phyloP scores from a whole-genome alignment of 2,888 invertebrate species.

The Chloroclysta siterata region DNA sequence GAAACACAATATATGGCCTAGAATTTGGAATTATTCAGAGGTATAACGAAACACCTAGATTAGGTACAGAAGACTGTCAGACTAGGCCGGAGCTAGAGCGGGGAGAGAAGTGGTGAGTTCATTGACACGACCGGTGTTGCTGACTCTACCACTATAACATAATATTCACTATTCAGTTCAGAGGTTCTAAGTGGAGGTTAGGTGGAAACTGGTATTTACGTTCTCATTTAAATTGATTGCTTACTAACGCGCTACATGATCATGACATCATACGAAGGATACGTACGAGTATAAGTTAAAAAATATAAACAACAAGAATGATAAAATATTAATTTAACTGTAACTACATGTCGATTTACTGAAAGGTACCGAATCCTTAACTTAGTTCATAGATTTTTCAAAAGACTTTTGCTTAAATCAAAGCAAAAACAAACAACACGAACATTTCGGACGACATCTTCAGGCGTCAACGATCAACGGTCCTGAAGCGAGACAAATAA shows the following conservation, averaged over 20 bases:
- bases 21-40: no score
- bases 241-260: constrained; percentile 27
- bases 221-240: constrained; percentile 31
- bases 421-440: constrained; percentile 7
- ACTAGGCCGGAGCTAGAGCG: constrained; percentile 38
- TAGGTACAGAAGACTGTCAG: constrained; percentile 32
- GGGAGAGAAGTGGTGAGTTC: constrained; percentile 49
- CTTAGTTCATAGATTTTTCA: neutral
- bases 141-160: constrained; percentile 11
- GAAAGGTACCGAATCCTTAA: neutral
- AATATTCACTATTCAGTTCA: constrained; percentile 8
- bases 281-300: constrained; percentile 17
- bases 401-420: neutral
- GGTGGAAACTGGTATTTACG: constrained; percentile 32
- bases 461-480: constrained; percentile 13
- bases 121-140: constrained; percentile 48
- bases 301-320: constrained; percentile 20
- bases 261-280: constrained; percentile 34
- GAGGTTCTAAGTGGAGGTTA: constrained; percentile 11
- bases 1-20: no score
- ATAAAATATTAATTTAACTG: neutral
- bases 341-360: neutral
- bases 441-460: neutral
- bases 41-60: constrained; percentile 16
- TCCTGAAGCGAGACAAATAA: constrained; percentile 37